phyloP scores from a whole-genome alignment of 2,797 vertebrate genomes.

The Arremon aurantiirostris region DNA sequence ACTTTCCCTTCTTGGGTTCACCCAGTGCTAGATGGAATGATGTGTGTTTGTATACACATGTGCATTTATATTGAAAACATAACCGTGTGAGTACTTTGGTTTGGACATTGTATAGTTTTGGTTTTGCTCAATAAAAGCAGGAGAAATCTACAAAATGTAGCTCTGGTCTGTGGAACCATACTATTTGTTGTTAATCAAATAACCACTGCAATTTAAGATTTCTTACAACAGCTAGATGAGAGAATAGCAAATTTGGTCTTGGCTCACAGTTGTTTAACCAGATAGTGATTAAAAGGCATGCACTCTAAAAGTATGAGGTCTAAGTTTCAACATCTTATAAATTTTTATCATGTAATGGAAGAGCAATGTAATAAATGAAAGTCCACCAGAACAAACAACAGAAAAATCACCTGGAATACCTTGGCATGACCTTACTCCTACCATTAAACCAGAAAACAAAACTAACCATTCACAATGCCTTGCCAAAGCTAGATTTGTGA shows the following conservation, averaged over 20 bases:
- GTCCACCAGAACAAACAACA: neutral
- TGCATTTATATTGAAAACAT: neutral
- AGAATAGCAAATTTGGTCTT: neutral
- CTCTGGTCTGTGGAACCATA: neutral
- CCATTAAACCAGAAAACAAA: neutral
- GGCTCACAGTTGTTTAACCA: neutral
- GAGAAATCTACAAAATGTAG: neutral
- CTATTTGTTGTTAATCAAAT: neutral
- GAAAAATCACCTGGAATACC: neutral
- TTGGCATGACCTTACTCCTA: neutral
- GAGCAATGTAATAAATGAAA: neutral
- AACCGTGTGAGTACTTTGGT: neutral
- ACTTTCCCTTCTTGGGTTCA: neutral
- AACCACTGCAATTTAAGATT: neutral
- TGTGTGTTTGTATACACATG: neutral
- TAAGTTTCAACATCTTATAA: neutral
- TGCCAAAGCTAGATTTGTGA: neutral
- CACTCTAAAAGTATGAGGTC: neutral
- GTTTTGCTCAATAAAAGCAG: neutral
- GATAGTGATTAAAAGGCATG: neutral
- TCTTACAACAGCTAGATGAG: neutral
- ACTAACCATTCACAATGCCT: fast-evolving
- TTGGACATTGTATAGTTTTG: neutral
- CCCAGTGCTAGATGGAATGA: neutral
- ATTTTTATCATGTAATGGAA: neutral